Conservation (phyloP, 2,888 invertebrate genomes). For the Dioctria rufipes region DNA sequence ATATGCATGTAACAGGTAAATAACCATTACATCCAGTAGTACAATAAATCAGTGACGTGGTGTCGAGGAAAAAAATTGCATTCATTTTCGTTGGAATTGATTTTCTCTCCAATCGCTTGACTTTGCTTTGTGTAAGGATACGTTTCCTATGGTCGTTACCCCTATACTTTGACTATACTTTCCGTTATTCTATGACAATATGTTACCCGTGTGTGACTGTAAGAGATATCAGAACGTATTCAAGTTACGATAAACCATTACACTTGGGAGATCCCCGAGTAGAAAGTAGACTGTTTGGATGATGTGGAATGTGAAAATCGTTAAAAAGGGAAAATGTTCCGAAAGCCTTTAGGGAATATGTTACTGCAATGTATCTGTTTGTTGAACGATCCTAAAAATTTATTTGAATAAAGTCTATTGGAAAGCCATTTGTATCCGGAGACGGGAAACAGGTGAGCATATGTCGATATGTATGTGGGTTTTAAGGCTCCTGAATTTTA, state of each 20-base stretch:
- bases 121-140: no score
- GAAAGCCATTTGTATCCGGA: slow-evolving; percentile 43
- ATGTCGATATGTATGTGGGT: slow-evolving; percentile 8
- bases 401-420: slow-evolving; percentile 51
- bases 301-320: slow-evolving; percentile 3
- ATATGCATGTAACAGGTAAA: no score
- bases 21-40: no score
- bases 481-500: background rate
- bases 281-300: slow-evolving; percentile 4
- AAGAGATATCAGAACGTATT: background rate
- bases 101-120: no score
- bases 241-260: slow-evolving; percentile 33
- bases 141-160: background rate
- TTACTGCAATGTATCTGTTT: slow-evolving; percentile 49
- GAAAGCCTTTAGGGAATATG: slow-evolving; percentile 37
- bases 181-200: background rate
- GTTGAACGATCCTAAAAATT: slow-evolving; percentile 49
- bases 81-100: no score
- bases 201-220: background rate
- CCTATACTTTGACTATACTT: background rate
- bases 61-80: no score
- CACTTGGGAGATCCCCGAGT: slow-evolving; percentile 28
- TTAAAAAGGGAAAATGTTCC: slow-evolving; percentile 38
- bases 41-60: no score
- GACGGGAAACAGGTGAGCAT: slow-evolving; percentile 7